Conservation (phyloP, 2,797 vertebrate genomes). For the Acipenser ruthenus region DNA sequence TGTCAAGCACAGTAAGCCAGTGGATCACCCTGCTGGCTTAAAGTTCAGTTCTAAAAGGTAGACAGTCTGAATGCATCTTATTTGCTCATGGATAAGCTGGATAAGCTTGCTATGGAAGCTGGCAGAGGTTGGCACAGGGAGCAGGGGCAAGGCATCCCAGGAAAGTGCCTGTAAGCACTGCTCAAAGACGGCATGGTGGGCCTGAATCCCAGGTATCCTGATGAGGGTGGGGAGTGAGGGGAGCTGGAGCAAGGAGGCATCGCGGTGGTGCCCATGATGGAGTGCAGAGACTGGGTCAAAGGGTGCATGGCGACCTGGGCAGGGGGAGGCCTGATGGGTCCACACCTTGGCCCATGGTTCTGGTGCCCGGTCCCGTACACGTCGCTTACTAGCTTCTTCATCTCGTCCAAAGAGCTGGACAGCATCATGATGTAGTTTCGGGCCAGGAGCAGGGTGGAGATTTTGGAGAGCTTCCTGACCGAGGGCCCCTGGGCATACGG, state of each 20-base stretch:
- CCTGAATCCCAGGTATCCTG: slow-evolving; percentile 55
- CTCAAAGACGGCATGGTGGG: slow-evolving; percentile 47
- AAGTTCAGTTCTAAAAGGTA: slow-evolving; percentile 20
- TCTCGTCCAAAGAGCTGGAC: slow-evolving; percentile 67
- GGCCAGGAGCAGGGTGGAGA: slow-evolving; percentile 68
- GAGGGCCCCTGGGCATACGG: slow-evolving; percentile 71
- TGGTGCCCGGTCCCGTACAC: slow-evolving; percentile 53
- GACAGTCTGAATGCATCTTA: slow-evolving; percentile 33
- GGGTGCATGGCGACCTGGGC: slow-evolving; percentile 54
- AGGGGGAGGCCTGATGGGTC: slow-evolving; percentile 34
- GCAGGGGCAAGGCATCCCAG: slow-evolving; percentile 66
- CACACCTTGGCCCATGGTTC: not conserved
- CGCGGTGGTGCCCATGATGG: slow-evolving; percentile 40
- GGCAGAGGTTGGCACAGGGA: slow-evolving; percentile 63
- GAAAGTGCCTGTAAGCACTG: slow-evolving; percentile 60
- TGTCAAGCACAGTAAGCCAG: no score
- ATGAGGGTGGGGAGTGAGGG: slow-evolving; percentile 52
- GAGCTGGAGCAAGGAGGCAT: slow-evolving; percentile 42
- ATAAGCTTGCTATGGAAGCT: slow-evolving; percentile 48
- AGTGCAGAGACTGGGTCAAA: slow-evolving; percentile 57
- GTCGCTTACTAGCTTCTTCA: slow-evolving; percentile 71
- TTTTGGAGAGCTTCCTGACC: slow-evolving; percentile 73
- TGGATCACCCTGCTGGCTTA: not conserved
- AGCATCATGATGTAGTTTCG: slow-evolving; percentile 78
- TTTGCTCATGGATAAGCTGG: slow-evolving; percentile 59